A percentile compares a stretch with the other conserved stretches of the same genome.
phyloP scores from a whole-genome alignment of 2,797 vertebrate genomes.

The Chromobotia macracanthus region DNA sequence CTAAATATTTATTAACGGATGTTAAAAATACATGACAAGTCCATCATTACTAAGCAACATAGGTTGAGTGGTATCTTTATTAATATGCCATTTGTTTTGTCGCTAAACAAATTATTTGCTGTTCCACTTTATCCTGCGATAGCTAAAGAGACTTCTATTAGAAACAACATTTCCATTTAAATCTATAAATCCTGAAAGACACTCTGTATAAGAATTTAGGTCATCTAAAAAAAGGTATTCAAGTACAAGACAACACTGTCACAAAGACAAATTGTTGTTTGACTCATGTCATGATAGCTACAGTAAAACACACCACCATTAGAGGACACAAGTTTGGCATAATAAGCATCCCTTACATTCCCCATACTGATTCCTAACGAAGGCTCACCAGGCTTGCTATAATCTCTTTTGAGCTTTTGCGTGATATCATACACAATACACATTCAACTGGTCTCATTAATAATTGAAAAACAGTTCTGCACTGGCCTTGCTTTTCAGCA shows the following conservation, averaged over 20 bases:
- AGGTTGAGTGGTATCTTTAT: too few species aligned
- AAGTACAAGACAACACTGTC: too few species aligned
- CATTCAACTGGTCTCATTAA: slow-evolving; percentile 35
- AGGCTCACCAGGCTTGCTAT: slow-evolving; percentile 10
- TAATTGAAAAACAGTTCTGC: slow-evolving; percentile 40
- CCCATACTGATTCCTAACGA: neutral
- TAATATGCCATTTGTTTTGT: too few species aligned
- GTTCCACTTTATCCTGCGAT: too few species aligned
- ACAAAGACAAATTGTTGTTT: too few species aligned
- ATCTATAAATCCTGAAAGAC: neutral
- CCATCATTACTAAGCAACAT: too few species aligned
- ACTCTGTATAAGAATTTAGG: neutral
- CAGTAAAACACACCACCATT: neutral
- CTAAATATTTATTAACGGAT: too few species aligned
- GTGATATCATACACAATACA: slow-evolving; percentile 25
- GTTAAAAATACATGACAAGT: too few species aligned
- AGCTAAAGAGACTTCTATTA: neutral
- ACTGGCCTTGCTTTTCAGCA: too few species aligned
- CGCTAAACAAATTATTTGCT: too few species aligned
- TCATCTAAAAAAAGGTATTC: too few species aligned
- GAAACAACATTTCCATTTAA: neutral
- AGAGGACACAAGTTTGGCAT: slow-evolving; percentile 9
- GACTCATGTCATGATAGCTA: neutral
- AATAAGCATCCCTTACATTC: slow-evolving; percentile 15
- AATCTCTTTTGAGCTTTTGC: slow-evolving; percentile 4